Percentiles rank a stretch among this genome's conserved stretches.
Evolutionary conservation across 2,797 vertebrate genomes (phyloP).

Genomic region (Halcyon smyrnensis): DNA sequence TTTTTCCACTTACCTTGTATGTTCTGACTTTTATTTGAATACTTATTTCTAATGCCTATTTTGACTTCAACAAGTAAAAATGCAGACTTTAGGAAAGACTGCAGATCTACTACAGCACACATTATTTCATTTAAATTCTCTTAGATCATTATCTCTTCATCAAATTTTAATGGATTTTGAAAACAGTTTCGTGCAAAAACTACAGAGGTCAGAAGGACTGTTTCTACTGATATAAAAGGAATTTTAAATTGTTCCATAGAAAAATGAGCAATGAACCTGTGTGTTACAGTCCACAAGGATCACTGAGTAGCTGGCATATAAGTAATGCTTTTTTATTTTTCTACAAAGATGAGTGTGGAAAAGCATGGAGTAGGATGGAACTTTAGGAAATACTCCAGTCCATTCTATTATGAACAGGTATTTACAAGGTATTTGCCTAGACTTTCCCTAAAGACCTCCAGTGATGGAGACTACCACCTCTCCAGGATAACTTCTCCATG

Average conservation of each 20-base stretch:
- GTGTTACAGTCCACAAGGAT: not conserved
- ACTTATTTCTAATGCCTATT: not conserved
- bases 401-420: not conserved
- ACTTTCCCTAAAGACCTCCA: not conserved
- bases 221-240: not conserved
- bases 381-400: not conserved
- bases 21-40: not conserved
- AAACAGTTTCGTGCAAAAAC: not conserved
- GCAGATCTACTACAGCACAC: not conserved
- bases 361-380: not conserved
- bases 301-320: not conserved
- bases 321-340: not conserved
- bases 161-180: not conserved
- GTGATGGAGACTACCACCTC: not conserved
- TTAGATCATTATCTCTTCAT: not conserved
- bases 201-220: not conserved
- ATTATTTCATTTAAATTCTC: not conserved
- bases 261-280: not conserved
- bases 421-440: not conserved
- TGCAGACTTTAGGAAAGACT: not conserved
- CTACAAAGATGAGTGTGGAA: not conserved
- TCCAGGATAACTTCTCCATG: not conserved
- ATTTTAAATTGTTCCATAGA: not conserved
- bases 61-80: not conserved
- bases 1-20: not conserved